phyloP scores from a whole-genome alignment of 2,113 vertebrate species.

The Tyrannus savana region DNA sequence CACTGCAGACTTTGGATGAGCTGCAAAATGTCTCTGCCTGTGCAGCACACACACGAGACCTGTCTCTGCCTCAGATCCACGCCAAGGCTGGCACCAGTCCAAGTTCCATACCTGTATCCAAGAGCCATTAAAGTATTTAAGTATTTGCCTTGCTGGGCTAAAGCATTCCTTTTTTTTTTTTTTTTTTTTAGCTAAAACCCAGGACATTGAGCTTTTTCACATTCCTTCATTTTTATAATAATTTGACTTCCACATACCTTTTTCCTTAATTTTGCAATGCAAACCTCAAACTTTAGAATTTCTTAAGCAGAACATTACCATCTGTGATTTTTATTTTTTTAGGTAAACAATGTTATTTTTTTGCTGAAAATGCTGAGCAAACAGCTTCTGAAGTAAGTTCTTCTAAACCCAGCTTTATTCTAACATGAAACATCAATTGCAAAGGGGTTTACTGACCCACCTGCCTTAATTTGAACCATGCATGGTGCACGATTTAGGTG shows the following conservation, averaged over 20 bases:
- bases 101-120: neutral
- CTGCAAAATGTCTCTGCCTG: neutral
- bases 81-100: neutral
- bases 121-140: neutral
- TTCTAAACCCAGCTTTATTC: neutral
- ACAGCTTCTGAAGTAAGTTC: neutral
- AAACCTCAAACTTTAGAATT: neutral
- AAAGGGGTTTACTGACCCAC: neutral
- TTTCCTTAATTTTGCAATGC: neutral
- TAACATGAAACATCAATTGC: neutral
- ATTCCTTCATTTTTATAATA: neutral
- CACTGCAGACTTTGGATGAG: neutral
- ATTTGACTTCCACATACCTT: neutral
- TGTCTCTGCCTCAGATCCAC: neutral
- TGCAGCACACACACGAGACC: neutral
- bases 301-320: neutral
- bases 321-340: neutral
- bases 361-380: slow-evolving; percentile 2
- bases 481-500: neutral
- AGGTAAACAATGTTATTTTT: neutral
- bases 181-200: neutral
- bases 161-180: neutral
- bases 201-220: neutral
- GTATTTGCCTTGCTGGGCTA: neutral
- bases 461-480: slow-evolving; percentile 12